Evolutionary conservation across 2,797 vertebrate species (phyloP).

Genomic region (Amblyopsis hoosieri): DNA sequence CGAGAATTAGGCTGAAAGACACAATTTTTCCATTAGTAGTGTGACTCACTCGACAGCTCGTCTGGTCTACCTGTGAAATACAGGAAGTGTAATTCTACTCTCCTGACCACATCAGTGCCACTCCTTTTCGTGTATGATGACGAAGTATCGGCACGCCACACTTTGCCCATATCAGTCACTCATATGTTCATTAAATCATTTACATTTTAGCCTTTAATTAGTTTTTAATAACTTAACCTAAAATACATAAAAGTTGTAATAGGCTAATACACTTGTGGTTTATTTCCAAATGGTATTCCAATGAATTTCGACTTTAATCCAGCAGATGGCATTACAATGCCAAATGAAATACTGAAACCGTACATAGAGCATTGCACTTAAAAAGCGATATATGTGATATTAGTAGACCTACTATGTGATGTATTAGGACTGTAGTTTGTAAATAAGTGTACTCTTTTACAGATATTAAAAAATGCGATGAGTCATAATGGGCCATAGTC

Average conservation of each 20-base stretch:
- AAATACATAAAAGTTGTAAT: too few species aligned
- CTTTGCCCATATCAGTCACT: too few species aligned
- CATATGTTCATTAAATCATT: too few species aligned
- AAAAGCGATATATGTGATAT: too few species aligned
- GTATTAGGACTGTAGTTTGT: too few species aligned
- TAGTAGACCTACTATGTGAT: too few species aligned
- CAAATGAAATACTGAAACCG: constrained; percentile 1
- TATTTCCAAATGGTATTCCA: too few species aligned
- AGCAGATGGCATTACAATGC: constrained; percentile 56
- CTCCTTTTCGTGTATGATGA: constrained; percentile 47
- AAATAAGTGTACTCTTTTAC: too few species aligned
- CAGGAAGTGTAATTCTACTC: constrained; percentile 86
- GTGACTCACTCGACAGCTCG: constrained; percentile 57
- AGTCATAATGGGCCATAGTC: constrained; percentile 23
- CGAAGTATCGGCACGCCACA: too few species aligned
- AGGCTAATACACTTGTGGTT: too few species aligned
- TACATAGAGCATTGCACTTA: neutral
- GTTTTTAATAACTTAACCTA: too few species aligned
- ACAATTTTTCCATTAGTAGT: constrained; percentile 49
- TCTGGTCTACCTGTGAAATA: constrained; percentile 46
- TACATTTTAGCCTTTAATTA: too few species aligned
- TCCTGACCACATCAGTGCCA: constrained; percentile 36
- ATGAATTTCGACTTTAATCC: constrained; percentile 28
- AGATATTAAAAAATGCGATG: constrained; percentile 33
- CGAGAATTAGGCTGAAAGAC: constrained; percentile 13